Conservation (phyloP, 2,113 vertebrate genomes). For the Henicopernis longicauda region DNA sequence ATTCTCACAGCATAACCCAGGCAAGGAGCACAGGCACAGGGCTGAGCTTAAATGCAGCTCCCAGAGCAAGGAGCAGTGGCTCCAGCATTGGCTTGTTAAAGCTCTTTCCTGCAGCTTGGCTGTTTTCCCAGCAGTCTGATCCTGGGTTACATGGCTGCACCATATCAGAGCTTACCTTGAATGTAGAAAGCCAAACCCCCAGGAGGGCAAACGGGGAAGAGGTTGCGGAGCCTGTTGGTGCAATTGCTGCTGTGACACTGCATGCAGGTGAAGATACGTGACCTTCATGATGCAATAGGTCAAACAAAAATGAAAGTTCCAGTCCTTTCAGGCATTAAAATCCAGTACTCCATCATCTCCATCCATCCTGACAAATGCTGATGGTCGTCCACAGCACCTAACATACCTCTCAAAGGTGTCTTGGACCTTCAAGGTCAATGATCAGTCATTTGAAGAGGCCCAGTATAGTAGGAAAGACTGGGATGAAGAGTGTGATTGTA, state of each 20-base stretch:
- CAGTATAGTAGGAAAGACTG: background rate
- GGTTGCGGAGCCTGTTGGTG: background rate
- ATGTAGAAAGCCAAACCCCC: background rate
- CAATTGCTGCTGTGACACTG: background rate
- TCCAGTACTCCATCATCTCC: background rate
- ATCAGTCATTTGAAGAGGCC: background rate
- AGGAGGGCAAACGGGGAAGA: background rate
- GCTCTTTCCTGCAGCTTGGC: background rate
- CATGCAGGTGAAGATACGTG: fast-evolving
- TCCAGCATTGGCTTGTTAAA: background rate
- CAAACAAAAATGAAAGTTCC: background rate
- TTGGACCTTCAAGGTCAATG: background rate
- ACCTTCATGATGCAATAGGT: background rate
- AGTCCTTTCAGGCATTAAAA: background rate
- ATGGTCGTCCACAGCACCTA: background rate
- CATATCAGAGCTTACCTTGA: background rate
- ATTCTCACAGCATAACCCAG: background rate
- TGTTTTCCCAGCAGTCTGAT: background rate
- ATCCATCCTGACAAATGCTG: background rate
- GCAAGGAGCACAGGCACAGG: background rate
- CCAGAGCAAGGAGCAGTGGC: background rate
- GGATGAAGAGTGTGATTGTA: background rate
- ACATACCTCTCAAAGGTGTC: background rate
- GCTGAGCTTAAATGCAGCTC: background rate
- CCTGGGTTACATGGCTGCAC: background rate